These are phyloP conservation scores for Hypomesus transpacificus DNA, from an alignment of 2,113 vertebrate species.

Conservation along the genomic window DNA sequence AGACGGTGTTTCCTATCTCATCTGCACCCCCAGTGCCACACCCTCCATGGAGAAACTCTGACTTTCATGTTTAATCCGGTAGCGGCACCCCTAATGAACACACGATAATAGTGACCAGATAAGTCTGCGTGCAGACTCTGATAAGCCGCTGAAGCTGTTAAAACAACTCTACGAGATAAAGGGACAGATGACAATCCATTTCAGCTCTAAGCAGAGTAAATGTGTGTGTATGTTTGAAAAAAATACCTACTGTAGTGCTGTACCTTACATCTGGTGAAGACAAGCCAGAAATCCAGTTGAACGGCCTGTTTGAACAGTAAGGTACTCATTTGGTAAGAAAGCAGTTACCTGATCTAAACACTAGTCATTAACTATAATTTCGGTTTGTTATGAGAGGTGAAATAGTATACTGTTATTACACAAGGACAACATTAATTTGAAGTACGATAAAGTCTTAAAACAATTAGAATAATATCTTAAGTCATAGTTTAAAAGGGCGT, in stretches of 20 bases:
- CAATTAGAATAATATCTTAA: conserved; percentile 6
- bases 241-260: too few relatives aligned
- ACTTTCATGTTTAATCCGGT: conserved; percentile 34
- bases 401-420: conserved; percentile 4
- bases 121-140: neutral
- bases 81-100: conserved; percentile 37
- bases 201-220: neutral
- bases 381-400: conserved; percentile 10
- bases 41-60: conserved; percentile 22
- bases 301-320: neutral
- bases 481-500: neutral
- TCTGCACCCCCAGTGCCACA: conserved; percentile 20
- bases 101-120: conserved; percentile 33
- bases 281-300: neutral
- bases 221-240: neutral
- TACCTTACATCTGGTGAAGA: neutral
- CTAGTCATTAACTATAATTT: conserved; percentile 18
- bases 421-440: conserved; percentile 8
- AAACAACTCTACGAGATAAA: neutral
- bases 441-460: conserved; percentile 5
- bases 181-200: too few relatives aligned
- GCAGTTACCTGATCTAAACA: conserved; percentile 31
- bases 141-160: conserved; percentile 5
- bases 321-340: conserved; percentile 8
- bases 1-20: conserved; percentile 22